A percentile compares a stretch with the other conserved stretches of the same genome.
phyloP scores from a whole-genome alignment of 2,797 vertebrate genomes.

The Sparus aurata region DNA sequence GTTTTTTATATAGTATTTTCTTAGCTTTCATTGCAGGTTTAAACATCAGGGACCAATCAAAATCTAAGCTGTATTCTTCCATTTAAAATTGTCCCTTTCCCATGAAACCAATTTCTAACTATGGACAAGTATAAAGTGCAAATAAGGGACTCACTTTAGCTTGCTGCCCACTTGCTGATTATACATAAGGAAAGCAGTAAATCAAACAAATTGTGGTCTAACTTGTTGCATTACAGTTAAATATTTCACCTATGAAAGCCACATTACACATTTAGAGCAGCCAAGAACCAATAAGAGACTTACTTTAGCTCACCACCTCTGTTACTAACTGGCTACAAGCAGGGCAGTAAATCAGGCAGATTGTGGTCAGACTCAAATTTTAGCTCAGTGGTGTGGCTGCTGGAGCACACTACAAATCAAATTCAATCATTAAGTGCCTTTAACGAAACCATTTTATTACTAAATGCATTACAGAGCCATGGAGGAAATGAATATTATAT shows the following conservation, averaged over 20 bases:
- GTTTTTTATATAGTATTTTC: constrained; percentile 6
- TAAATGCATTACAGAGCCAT: constrained; percentile 45
- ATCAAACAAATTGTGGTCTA: constrained; percentile 55
- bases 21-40: background rate
- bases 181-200: constrained; percentile 47
- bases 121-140: constrained; percentile 27
- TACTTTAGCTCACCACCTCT: constrained; percentile 58
- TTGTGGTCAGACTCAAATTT: constrained; percentile 60
- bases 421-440: constrained; percentile 58
- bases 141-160: constrained; percentile 29
- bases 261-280: constrained; percentile 53
- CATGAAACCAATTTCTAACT: constrained; percentile 43
- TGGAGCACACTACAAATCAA: constrained; percentile 66
- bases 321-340: constrained; percentile 50
- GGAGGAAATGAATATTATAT: constrained; percentile 62
- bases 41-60: constrained; percentile 17
- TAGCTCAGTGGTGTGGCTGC: constrained; percentile 53
- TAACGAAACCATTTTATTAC: constrained; percentile 61
- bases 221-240: constrained; percentile 57
- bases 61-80: constrained; percentile 18
- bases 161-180: constrained; percentile 51
- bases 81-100: constrained; percentile 21
- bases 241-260: constrained; percentile 69
- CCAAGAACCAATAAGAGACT: constrained; percentile 61
- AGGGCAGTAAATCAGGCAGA: constrained; percentile 67